Conservation (phyloP, 92 coral and sea anemone genomes). For the Epizoanthus stellaris region DNA sequence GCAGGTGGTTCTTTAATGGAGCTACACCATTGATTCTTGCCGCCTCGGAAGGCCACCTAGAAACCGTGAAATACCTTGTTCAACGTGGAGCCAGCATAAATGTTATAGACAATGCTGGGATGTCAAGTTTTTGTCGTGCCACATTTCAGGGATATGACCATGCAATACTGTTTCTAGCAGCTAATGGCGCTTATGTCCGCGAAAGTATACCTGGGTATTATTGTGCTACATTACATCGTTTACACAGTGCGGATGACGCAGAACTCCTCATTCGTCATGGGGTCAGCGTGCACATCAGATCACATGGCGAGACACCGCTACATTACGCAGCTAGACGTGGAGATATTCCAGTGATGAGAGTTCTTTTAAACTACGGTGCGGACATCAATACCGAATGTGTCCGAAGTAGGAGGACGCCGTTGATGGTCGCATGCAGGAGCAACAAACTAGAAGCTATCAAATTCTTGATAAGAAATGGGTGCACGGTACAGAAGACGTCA, state of each 20-base stretch:
- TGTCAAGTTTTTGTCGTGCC: slow-evolving; percentile 70
- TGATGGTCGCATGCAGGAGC: slow-evolving; percentile 65
- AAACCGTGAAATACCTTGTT: slow-evolving; percentile 57
- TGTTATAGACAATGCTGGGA: slow-evolving; percentile 65
- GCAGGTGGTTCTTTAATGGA: slow-evolving; percentile 39
- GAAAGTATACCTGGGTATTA: too few species aligned
- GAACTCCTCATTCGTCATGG: slow-evolving; percentile 63
- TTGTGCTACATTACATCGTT: slow-evolving; percentile 31
- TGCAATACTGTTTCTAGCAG: too few species aligned
- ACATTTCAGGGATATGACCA: slow-evolving; percentile 18
- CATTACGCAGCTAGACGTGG: slow-evolving; percentile 72
- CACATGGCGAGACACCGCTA: slow-evolving; percentile 69
- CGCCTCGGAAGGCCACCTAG: slow-evolving; percentile 60
- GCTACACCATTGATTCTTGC: slow-evolving; percentile 71
- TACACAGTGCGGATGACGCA: slow-evolving; percentile 72
- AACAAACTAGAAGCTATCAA: slow-evolving; percentile 61
- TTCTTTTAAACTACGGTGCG: slow-evolving; percentile 71
- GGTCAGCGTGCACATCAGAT: slow-evolving; percentile 63
- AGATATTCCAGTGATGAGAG: slow-evolving; percentile 56
- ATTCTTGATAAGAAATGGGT: background rate
- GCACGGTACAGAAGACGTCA: too few species aligned
- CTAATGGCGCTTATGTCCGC: too few species aligned
- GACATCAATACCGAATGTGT: slow-evolving; percentile 66
- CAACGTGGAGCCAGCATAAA: slow-evolving; percentile 65
- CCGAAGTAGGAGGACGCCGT: slow-evolving; percentile 63